phyloP scores from a whole-genome alignment of 1,140 invertebrate species.

The Himalopsyche phryganea region DNA sequence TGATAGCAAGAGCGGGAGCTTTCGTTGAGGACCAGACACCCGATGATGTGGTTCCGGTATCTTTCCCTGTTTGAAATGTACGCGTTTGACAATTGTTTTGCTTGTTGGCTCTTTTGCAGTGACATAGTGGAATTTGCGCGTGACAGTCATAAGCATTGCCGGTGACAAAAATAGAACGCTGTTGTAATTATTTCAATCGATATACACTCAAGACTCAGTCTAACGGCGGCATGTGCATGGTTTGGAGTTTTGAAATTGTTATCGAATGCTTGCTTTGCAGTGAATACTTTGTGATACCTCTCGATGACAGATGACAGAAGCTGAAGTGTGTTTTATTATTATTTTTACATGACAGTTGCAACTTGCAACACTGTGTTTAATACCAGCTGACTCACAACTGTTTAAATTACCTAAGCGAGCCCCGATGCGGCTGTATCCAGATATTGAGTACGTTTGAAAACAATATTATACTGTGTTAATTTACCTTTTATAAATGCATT shows the following conservation, averaged over 20 bases:
- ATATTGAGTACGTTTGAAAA: background rate
- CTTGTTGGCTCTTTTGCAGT: background rate
- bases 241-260: background rate
- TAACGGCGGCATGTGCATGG: conserved; percentile 1
- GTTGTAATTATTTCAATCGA: too few relatives aligned
- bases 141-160: conserved; percentile 1
- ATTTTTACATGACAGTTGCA: too few relatives aligned
- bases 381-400: too few relatives aligned
- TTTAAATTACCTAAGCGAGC: background rate
- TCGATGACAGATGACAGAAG: background rate
- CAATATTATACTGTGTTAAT: background rate
- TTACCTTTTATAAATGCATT: background rate
- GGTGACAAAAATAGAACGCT: background rate
- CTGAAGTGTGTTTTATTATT: background rate
- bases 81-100: conserved; percentile 14
- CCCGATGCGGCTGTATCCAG: background rate
- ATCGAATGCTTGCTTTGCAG: conserved; percentile 2
- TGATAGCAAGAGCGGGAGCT: conserved; percentile 9
- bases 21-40: background rate
- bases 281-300: conserved; percentile 1
- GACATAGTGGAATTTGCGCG: background rate
- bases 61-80: background rate
- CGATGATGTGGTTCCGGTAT: background rate
- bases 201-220: background rate
- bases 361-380: too few relatives aligned